Percentiles rank a stretch among this genome's conserved stretches.
phyloP scores from a whole-genome alignment of 1,140 invertebrate species.

The Marisa cornuarietis region DNA sequence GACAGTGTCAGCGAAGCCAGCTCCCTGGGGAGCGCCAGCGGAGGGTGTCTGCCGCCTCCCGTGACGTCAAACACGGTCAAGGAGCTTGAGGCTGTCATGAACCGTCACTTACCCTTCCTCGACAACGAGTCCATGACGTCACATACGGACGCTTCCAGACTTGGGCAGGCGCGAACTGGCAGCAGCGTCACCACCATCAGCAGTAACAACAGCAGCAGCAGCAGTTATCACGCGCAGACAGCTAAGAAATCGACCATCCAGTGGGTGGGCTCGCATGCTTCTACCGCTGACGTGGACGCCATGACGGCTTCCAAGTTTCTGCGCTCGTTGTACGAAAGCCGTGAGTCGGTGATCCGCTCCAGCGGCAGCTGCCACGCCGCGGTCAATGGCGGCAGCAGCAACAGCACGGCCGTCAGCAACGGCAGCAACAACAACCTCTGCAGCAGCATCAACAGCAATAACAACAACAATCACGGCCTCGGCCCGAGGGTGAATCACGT shows the following conservation, averaged over 20 bases:
- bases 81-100: conserved; percentile 95
- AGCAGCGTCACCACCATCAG: background rate
- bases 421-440: background rate
- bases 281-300: conserved; percentile 63
- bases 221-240: conserved; percentile 75
- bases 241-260: conserved; percentile 84
- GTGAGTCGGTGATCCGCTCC: conserved; percentile 92
- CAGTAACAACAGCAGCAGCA: background rate
- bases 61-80: conserved; percentile 75
- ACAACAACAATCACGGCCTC: conserved; percentile 8
- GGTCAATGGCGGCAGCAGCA: conserved; percentile 21
- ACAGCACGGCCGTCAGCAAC: background rate
- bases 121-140: background rate
- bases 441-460: background rate
- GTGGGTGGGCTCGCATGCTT: conserved; percentile 80
- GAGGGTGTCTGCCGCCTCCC: background rate
- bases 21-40: background rate
- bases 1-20: background rate
- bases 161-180: background rate
- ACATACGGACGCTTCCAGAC: background rate
- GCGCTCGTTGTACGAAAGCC: conserved; percentile 88
- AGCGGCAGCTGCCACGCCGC: conserved; percentile 70
- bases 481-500: conserved; percentile 44
- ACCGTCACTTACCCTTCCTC: conserved; percentile 84
- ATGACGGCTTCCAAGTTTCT: conserved; percentile 85